Percentiles rank a stretch among this genome's conserved stretches.
These are phyloP conservation scores for Lepidiolamprologus cunningtoni DNA, from an alignment of 2,113 vertebrate genomes.

Conservation along the genomic window DNA sequence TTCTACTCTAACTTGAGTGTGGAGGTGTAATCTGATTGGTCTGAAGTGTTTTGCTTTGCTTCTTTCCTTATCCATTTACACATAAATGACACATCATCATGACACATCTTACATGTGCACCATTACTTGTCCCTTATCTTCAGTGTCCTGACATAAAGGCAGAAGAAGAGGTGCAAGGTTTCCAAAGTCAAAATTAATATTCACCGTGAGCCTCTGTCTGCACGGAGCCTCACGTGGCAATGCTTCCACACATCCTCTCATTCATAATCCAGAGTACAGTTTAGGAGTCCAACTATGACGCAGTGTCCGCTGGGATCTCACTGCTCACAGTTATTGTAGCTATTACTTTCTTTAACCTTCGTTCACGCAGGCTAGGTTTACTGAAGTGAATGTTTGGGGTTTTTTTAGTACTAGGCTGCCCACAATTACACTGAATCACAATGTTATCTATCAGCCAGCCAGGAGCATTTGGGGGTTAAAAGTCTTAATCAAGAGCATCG, in stretches of 20 bases:
- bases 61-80: background rate
- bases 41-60: background rate
- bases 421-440: background rate
- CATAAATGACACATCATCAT: background rate
- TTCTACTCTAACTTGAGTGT: background rate
- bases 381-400: rapidly evolving
- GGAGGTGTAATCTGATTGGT: background rate
- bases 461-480: background rate
- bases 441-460: background rate
- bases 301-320: background rate
- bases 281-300: background rate
- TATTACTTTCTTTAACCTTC: background rate
- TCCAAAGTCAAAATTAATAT: background rate
- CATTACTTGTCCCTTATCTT: background rate
- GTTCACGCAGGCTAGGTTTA: background rate
- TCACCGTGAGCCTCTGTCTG: background rate
- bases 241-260: background rate
- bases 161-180: background rate
- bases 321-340: background rate
- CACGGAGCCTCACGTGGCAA: background rate
- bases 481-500: background rate
- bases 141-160: background rate
- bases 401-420: background rate
- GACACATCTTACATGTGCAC: background rate
- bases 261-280: constrained; percentile 1